Evolutionary conservation across 2,113 vertebrate species (phyloP), one percentile per base, ranked within the genome.

Genomic region (Arenaria interpres): DNA sequence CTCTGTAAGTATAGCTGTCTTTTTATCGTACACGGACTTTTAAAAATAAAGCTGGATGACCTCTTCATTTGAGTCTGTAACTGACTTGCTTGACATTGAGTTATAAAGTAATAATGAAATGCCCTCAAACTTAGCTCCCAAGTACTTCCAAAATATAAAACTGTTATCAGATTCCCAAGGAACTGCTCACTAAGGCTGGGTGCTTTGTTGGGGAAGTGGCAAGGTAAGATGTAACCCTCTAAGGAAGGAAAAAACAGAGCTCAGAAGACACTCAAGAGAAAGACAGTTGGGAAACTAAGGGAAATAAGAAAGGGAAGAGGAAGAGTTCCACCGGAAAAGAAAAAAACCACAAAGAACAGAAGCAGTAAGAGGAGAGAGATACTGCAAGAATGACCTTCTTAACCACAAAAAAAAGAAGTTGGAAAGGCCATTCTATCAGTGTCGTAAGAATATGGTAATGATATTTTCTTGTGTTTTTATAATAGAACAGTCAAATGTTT

Each of bases 51-150:
- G 46, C 56, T 57, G 53, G 63, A 84, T 81, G 63, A 90, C 59
- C 82, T 90, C 85, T 94, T 92, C 28, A 67, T 93, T 78, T 91
- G 59, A 54, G 76, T 39, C 75, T 86, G 24, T 81, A 57, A 73
- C 66, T 87, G 77, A 74, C 46, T 73, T 74, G 30, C 33, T 72
- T 93, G 69, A 39, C 32, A 39, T 33, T 76, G 73, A 95, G 30
- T 85, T 90, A 64, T 54, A 60, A 84, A 86, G 39, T 80, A 90
- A 41, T 84, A 81, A 78, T 37, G 43, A 93, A 93, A 89, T 56
- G 43, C 21, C 15, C 56, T 78, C 72, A 81, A 80, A 81, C 1
- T 1, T 50, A 62, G 25, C 23, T 90, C 46, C 20, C 14, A n/a
- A 73, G 46, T 27, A 88, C 80, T 50, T 79, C 3, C 48, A 39